Evolutionary conservation across 2,113 vertebrate species (phyloP), one percentile per base, ranked within the genome.

Genomic region (Pithys albifrons): DNA sequence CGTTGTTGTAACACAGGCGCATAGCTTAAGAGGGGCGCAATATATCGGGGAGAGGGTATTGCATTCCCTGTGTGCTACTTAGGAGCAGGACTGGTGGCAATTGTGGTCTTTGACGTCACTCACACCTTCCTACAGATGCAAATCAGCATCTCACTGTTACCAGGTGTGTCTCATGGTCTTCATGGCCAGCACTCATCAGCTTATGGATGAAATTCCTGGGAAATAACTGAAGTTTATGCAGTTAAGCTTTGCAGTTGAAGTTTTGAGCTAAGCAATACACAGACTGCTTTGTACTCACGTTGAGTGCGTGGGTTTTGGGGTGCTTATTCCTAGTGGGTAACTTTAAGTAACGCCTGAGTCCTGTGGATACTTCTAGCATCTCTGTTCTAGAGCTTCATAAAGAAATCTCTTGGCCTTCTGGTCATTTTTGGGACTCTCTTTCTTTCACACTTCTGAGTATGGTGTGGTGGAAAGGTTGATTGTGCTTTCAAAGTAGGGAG

Each of bases 91-190:
- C 58, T 23, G 11, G 19, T 61, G 27, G 35, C 23, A 25, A 0
- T 25, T 37, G 33, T 82, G 66, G 11, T 55, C 46, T 57, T 41
- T 0, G 7, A 69, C 25, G 39, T 52, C 46, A 33, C n/a, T 85
- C 48, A 5, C 0, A 1, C 48, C 49, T 81, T 77, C 16, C 41
- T 27, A 10, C 5, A 3, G 22, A 8, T 0, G 1, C 46, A 13
- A 74, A 33, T 16, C 10, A 20, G 25, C 33, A 51, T 43, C 66
- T 89, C 10, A 0, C 27, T 37, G 29, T 71, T 67, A 5, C 0
- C 23, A 24, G 51, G 12, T 37, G 13, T 25, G 19, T 67, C 31
- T 87, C 10, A 0, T 28, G 41, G 11, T 57, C 43, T 89, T 25
- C 35, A 8, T 14, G 12, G 19, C 27, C 37, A 19, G 27, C 6